phyloP scores from a whole-genome alignment of 64 coral and sea anemone genomes.

The Stichodactyla mertensii region DNA sequence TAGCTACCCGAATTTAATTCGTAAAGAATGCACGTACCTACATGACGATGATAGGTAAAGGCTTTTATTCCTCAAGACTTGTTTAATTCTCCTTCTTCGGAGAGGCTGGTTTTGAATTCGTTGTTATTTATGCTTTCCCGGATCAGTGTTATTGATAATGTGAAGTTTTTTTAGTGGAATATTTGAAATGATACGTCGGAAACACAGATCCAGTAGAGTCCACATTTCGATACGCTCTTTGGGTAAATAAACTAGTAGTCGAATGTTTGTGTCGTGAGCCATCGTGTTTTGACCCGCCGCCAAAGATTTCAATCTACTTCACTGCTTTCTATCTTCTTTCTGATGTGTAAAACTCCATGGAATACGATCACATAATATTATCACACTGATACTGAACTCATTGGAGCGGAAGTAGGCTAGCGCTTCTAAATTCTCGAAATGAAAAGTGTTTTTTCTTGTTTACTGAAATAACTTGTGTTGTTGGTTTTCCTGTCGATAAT shows the following conservation, averaged over 20 bases:
- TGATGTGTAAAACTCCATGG: background rate
- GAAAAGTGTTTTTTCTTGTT: background rate
- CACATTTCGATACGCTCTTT: constrained; percentile 15
- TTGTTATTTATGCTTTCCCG: background rate
- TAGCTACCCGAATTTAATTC: background rate
- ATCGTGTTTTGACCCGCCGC: background rate
- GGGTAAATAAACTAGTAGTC: constrained; percentile 6
- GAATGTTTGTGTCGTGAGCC: constrained; percentile 11
- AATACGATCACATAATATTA: background rate
- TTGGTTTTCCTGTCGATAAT: background rate
- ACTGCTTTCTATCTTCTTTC: background rate
- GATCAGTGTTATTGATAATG: background rate
- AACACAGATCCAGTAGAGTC: background rate
- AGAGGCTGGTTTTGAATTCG: background rate
- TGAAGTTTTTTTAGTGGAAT: background rate
- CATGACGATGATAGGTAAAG: background rate
- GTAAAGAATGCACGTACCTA: background rate
- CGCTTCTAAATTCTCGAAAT: background rate
- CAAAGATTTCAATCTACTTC: background rate
- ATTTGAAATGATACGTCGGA: background rate
- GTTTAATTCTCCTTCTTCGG: background rate
- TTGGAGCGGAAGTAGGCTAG: background rate
- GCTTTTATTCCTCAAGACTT: background rate
- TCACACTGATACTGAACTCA: background rate
- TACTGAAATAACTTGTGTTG: background rate